Evolutionary conservation across 2,797 vertebrate genomes (phyloP), one percentile per base, ranked within the genome.

Genomic region (Pangasius larnaudii): DNA sequence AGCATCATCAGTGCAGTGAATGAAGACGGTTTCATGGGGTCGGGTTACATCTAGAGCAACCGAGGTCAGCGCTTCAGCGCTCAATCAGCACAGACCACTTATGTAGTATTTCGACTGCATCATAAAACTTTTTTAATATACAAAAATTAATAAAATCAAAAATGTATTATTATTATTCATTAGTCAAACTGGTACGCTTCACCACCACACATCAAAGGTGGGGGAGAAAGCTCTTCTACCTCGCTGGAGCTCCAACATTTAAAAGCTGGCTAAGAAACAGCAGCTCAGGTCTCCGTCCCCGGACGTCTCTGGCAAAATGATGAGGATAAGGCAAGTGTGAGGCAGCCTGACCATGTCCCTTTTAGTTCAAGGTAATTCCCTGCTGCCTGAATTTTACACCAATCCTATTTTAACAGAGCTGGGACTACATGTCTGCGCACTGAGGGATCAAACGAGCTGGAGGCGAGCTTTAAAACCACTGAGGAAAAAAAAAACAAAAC

Each of bases 381-480:
- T 74, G 49, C 61, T 71, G 78, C 53, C 42, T 6, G 7, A 5
- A 82, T 83, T 71, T 33, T 49, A 81, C n/a, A 33, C n/a, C 42
- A 14, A 58, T 86, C 42, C 42, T 65, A 1, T 72, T 87, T 59
- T 74, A 59, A 67, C 65, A 75, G 39, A 69, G 56, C 39, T 33
- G n/a, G 51, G 71, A 85, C 46, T 81, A 75, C 84, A 65, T 63
- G 36, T 72, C 56, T 49, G 56, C 24, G 22, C 59, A 88, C 82
- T 84, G 56, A 53, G 33, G n/a, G 58, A 85, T 87, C 71, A 88
- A 67, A 56, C 51, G 59, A 81, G 81, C 18, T 75, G 2, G 36
- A 87, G 33, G 30, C 33, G 5, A 78, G 51, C 36, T 7, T 7
- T 18, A n/a, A 63, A 65, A 65, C 19, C 6, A 22, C 33, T 9